Evolutionary conservation across 2,888 invertebrate species (phyloP), one percentile per base, ranked within the genome.

Genomic region (Melangyna quadrimaculata): DNA sequence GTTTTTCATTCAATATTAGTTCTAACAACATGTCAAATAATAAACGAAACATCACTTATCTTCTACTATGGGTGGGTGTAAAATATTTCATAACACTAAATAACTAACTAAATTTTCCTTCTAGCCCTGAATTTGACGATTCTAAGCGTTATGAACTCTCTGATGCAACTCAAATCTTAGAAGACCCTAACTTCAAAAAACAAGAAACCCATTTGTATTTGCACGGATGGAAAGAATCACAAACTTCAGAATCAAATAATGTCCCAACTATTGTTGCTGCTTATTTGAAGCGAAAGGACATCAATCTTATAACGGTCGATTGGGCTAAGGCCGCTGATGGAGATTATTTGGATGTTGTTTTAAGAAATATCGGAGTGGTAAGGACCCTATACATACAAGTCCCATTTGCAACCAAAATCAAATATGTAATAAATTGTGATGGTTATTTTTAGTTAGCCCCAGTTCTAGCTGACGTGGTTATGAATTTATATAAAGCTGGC

Each of bases 141-240:
- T 67, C 51, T 0, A 43, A 32, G 9, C 14, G 37, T 8, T 86
- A 63, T n/a, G 14, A 72, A 5, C 77, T 86, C 6, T 24, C 69
- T 0, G 80, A 86, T 29, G 80, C 80, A 24, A 27, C 22, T 9
- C 14, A 80, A 9, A 45, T 86, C n/a, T 72, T 77, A 1, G 24
- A 40, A 5, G 40, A 86, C 32, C 72, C 75, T 14, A 17, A 72
- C 3, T 86, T 86, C 6, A 32, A 32, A 2, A n/a, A 77, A 6
- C 40, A 72, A 1, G 69, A 92, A 10, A 93, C 93, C 1, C 92
- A 93, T 2, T 87, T 93, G 5, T 94, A 94, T 89, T 90, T 93
- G 17, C 94, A 94, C 88, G 94, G 94, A 10, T 94, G 93, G 87
- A 92, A 93, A 80, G 94, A 94, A 88, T 91, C 92, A 3, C 93